Percentiles rank a stretch among this genome's conserved stretches.
These are phyloP conservation scores for Macrochelys suwanniensis DNA, from an alignment of 2,797 vertebrate genomes.

Conservation along the genomic window DNA sequence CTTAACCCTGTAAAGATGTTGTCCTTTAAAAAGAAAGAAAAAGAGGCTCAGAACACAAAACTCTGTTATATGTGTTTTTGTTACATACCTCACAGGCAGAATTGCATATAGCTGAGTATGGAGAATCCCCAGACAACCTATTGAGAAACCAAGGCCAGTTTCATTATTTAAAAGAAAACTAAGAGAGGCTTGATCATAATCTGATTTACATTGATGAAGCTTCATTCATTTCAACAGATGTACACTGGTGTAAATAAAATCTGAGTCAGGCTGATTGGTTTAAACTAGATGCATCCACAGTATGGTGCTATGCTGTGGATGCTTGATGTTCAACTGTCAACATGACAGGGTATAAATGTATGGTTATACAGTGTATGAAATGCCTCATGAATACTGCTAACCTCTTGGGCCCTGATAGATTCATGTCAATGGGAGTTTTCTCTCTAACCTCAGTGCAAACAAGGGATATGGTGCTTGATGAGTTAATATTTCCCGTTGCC, in stretches of 20 bases:
- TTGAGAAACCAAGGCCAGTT: neutral
- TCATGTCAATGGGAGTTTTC: neutral
- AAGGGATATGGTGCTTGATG: neutral
- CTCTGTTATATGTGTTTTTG: neutral
- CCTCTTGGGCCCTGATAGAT: neutral
- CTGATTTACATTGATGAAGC: accelerated
- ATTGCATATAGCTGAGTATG: neutral
- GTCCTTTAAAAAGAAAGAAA: slow-evolving; percentile 34
- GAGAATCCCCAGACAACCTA: neutral
- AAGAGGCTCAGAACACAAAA: neutral
- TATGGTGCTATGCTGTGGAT: neutral
- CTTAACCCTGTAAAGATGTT: slow-evolving; percentile 20
- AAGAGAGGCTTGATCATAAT: neutral
- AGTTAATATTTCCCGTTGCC: slow-evolving; percentile 11
- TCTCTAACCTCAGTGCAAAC: neutral
- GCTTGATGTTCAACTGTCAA: neutral
- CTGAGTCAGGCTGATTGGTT: neutral
- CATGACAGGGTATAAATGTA: neutral
- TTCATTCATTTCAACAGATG: neutral
- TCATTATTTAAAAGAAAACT: neutral
- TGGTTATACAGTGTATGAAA: neutral
- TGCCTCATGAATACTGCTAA: neutral
- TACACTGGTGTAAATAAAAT: neutral
- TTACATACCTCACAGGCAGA: neutral
- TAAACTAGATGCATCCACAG: neutral